Conservation (phyloP, 1,140 invertebrate species). For the Saccostrea cuccullata region DNA sequence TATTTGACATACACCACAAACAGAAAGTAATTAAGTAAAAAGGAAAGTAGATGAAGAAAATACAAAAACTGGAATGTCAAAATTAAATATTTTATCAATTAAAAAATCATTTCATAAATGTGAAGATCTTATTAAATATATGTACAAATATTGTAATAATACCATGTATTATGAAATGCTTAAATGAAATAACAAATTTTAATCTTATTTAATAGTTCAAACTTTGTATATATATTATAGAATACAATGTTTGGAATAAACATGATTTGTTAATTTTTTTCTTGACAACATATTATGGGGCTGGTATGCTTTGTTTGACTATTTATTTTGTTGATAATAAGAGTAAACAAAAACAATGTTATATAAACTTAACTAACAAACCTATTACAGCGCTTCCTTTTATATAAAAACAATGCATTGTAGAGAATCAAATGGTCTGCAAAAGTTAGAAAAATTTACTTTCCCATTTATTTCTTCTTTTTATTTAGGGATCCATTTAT, state of each 20-base stretch:
- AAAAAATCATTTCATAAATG: neutral
- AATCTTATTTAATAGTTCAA: neutral
- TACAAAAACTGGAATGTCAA: neutral
- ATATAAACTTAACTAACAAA: no score
- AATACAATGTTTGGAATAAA: constrained; percentile 31
- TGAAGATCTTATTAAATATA: neutral
- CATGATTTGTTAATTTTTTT: neutral
- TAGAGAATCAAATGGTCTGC: no score
- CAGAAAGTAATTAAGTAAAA: neutral
- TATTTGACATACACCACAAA: neutral
- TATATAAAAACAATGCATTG: no score
- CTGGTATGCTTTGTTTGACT: neutral
- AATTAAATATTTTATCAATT: neutral
- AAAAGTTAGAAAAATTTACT: no score
- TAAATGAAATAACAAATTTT: neutral
- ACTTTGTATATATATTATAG: constrained; percentile 18
- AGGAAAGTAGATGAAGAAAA: neutral
- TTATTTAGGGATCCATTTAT: no score
- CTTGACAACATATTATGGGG: neutral
- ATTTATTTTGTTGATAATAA: no score
- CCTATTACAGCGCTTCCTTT: no score
- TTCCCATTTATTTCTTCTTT: no score
- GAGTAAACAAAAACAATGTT: no score
- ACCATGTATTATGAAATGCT: constrained; percentile 20
- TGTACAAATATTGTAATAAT: neutral